Evolutionary conservation across 2,888 invertebrate species (phyloP), one percentile per base, ranked within the genome.

Genomic region (Zaprionus bogoriensis): DNA sequence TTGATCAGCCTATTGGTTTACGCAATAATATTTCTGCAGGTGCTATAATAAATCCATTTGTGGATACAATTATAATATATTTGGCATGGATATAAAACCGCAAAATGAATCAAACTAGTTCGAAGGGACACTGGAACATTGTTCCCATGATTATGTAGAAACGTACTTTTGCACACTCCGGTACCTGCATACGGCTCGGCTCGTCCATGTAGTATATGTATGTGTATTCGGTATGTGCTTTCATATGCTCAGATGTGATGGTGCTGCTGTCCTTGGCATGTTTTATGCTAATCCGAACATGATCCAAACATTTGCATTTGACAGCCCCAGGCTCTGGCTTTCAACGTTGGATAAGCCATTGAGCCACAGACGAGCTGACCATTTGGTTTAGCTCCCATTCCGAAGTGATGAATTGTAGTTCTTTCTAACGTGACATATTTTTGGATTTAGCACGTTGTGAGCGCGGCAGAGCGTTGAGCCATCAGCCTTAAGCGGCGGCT

Each of bases 221-320:
- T 57, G 17, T 36, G 20, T 44, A 52, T 22, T 5, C 14, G 25
- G 27, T 41, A 14, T 32, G 17, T 14, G 7, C 7, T 36, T 36
- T 36, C 32, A 36, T 36, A 36, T 36, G 32, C 17, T 36, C 14
- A 14, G 7, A 41, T 51, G 22, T 36, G 17, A 9, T 44, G 46
- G 12, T 48, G 41, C 14, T 53, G 38, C 20, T 77, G 77, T 75
- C 76, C 76, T 74, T 73, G 64, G 59, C 60, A 59, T 83, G 77
- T 77, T 80, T 53, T 77, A 83, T 77, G 78, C 74, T 79, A 76
- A 82, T 74, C 65, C 53, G 59, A 66, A 71, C 71, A 79, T 50
- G 44, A 67, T 45, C 51, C 54, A 57, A 71, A 74, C 76, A 79
- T 73, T 78, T 74, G 82, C 51, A 59, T 77, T 82, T 79, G 74